phyloP scores from a whole-genome alignment of 35 echinoderm and acorn worm genomes.

The Ophioderma brevispina region DNA sequence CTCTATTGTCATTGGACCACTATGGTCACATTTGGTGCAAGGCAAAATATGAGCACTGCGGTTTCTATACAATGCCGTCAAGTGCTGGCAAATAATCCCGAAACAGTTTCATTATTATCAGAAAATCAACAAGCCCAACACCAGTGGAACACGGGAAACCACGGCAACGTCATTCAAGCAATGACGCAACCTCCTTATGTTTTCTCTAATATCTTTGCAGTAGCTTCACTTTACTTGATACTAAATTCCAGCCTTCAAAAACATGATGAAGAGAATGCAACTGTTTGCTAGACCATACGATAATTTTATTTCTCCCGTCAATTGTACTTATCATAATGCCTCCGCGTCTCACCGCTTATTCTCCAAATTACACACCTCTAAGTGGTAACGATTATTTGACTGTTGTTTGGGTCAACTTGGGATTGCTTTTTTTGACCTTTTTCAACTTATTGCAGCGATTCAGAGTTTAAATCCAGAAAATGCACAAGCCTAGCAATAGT shows the following conservation, averaged over 20 bases:
- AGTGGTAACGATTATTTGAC: neutral
- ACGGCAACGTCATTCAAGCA: neutral
- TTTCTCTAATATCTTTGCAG: neutral
- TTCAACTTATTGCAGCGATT: neutral
- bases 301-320: neutral
- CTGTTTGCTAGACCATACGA: no score
- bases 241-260: no score
- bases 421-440: neutral
- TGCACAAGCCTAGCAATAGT: neutral
- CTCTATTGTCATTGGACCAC: neutral
- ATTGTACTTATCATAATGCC: neutral
- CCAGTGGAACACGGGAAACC: neutral
- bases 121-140: neutral
- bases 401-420: neutral
- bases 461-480: neutral
- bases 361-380: neutral
- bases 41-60: neutral
- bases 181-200: neutral
- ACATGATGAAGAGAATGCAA: no score
- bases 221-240: neutral
- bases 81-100: neutral
- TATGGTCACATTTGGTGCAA: neutral
- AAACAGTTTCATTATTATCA: neutral
- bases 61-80: neutral
- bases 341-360: neutral